phyloP scores from a whole-genome alignment of 1,140 invertebrate genomes.

The Eufriesea mexicana region DNA sequence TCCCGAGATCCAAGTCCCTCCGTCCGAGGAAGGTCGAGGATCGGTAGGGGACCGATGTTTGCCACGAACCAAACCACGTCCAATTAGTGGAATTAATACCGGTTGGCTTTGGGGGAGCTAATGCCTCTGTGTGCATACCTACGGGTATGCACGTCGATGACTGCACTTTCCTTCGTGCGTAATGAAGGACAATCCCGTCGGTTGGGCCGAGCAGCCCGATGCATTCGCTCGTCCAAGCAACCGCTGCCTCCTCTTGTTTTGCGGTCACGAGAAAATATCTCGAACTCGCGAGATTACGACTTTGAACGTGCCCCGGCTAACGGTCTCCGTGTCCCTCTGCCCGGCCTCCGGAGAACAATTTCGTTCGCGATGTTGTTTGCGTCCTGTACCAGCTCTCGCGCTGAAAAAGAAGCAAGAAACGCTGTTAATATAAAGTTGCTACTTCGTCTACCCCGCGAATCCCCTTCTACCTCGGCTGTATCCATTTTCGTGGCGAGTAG shows the following conservation, averaged over 20 bases:
- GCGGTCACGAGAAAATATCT: constrained; percentile 66
- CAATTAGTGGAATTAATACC: constrained; percentile 81
- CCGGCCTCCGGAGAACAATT: neutral
- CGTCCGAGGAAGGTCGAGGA: constrained; percentile 59
- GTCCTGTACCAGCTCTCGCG: neutral
- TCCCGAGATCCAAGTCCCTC: constrained; percentile 69
- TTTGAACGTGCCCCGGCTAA: constrained; percentile 45
- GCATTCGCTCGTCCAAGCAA: constrained; percentile 65
- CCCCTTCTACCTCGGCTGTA: neutral
- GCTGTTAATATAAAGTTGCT: neutral
- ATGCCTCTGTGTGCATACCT: constrained; percentile 74
- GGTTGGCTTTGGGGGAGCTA: constrained; percentile 78
- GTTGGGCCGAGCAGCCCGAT: constrained; percentile 46
- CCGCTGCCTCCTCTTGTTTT: constrained; percentile 59
- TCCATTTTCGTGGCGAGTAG: too few species aligned
- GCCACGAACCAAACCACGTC: constrained; percentile 77
- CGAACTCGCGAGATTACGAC: constrained; percentile 48
- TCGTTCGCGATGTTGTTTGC: constrained; percentile 23
- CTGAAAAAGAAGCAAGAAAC: neutral
- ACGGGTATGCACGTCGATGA: constrained; percentile 75
- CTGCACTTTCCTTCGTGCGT: constrained; percentile 79
- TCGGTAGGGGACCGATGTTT: constrained; percentile 74
- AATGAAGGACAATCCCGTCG: constrained; percentile 76
- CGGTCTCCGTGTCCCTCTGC: neutral
- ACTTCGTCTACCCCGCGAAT: neutral